These are phyloP conservation scores for Dunckerocampus dactyliophorus DNA, from an alignment of 2,113 vertebrate genomes.

Conservation along the genomic window DNA sequence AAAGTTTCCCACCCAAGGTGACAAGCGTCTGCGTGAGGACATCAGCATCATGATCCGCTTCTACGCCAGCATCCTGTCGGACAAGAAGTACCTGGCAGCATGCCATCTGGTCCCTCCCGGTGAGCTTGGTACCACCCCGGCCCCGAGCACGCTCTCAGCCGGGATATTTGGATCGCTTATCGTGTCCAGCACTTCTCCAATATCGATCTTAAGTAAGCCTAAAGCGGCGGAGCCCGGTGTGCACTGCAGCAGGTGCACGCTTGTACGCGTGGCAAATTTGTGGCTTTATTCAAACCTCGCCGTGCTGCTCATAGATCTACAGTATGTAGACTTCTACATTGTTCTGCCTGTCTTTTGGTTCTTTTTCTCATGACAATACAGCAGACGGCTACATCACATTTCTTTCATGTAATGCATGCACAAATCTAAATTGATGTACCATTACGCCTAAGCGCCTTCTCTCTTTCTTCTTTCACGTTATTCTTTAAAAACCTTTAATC, in stretches of 20 bases:
- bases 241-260: constrained; percentile 62
- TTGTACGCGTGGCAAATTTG: constrained; percentile 62
- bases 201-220: constrained; percentile 78
- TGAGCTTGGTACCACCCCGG: constrained; percentile 77
- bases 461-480: neutral
- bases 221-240: constrained; percentile 54
- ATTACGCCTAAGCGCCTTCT: too few relatives aligned
- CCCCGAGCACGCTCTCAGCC: constrained; percentile 73
- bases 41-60: constrained; percentile 94
- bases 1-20: constrained; percentile 91
- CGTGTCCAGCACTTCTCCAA: constrained; percentile 79
- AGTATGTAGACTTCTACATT: neutral
- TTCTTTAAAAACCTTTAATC: neutral
- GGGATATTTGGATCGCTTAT: constrained; percentile 80
- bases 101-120: constrained; percentile 92
- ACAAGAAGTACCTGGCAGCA: constrained; percentile 97
- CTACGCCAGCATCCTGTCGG: constrained; percentile 95
- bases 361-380: too few relatives aligned
- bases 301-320: constrained; percentile 29
- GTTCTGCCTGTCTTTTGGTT: too few relatives aligned
- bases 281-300: constrained; percentile 43
- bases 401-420: too few relatives aligned
- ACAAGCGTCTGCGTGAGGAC: constrained; percentile 91
- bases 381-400: too few relatives aligned
- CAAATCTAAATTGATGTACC: too few relatives aligned